Conservation (phyloP, 1,140 invertebrate genomes). For the Cryptotermes secundus region DNA sequence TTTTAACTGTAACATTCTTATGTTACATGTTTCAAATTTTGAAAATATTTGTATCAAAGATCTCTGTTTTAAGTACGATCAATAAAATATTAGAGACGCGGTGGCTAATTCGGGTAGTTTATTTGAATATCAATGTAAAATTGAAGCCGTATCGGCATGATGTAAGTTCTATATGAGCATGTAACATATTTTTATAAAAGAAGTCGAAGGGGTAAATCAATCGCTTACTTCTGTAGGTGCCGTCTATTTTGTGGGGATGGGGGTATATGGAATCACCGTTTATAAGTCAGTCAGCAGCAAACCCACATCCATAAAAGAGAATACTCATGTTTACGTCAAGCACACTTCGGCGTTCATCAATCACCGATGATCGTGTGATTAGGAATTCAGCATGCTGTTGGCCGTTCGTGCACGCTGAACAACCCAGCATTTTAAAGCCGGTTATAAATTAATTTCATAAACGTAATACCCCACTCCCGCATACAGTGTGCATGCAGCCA, state of each 20-base stretch:
- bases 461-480: background rate
- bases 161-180: background rate
- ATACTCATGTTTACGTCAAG: background rate
- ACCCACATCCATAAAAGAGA: background rate
- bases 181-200: background rate
- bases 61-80: no score
- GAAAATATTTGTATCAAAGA: no score
- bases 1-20: no score
- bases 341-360: constrained; percentile 1
- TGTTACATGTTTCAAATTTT: no score
- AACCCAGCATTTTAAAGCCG: background rate
- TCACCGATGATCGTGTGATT: background rate
- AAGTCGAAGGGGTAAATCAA: background rate
- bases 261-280: background rate
- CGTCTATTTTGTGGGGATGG: background rate
- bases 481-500: background rate
- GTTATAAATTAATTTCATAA: constrained; percentile 9
- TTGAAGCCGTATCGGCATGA: background rate
- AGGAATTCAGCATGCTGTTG: constrained; percentile 2
- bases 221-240: background rate
- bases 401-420: background rate
- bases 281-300: constrained; percentile 3
- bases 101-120: no score
- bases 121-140: no score
- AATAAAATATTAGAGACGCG: no score